Base-by-base conservation (phyloP, 2,888 invertebrate species). In the Ochlodes sylvanus region DNA sequence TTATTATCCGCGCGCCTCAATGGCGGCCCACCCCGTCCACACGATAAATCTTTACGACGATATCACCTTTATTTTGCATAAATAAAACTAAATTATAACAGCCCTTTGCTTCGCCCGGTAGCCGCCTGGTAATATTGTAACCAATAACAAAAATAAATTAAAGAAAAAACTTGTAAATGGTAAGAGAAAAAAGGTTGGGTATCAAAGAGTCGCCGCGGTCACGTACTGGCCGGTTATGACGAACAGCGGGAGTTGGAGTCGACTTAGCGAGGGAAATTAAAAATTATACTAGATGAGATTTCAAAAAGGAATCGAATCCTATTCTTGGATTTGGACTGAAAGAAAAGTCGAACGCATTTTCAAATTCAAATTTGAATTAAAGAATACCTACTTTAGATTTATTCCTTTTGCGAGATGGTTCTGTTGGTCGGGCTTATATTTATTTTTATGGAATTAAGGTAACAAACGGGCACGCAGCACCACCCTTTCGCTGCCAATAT, bases 11-110 rank as follows among this genome's bases (percentile, higher is more conserved):
- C 66, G 65, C 50, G 65, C 42, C 52, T 66, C 60, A 66, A 66
- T 54, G 72, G 71, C 71, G 68, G 75, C 75, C 73, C 75, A 82
- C 82, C 83, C 88, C 79, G 79, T 75, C 77, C 76, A 76, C 77
- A 71, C 81, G 79, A 90, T 92, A 92, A 91, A 92, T 92, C 92
- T 87, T 84, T 76, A 82, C 78, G 79, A 77, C 79, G 75, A 81
- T 84, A 85, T 86, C 85, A 87, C 82, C 88, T 89, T 90, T 88
- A 90, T 92, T 92, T 92, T 90, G 92, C 92, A 92, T 92, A 90
- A 92, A 92, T 90, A 91, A 92, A 90, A 90, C 87, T 83, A 88
- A 92, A 90, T 92, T 89, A 92, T 88, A 88, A 87, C 84, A 85
- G 83, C 86, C 89, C 89, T 89, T 88, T 89, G 84, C 81, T 81